phyloP scores from a whole-genome alignment of 2,113 vertebrate genomes.

The Eptesicus fuscus region DNA sequence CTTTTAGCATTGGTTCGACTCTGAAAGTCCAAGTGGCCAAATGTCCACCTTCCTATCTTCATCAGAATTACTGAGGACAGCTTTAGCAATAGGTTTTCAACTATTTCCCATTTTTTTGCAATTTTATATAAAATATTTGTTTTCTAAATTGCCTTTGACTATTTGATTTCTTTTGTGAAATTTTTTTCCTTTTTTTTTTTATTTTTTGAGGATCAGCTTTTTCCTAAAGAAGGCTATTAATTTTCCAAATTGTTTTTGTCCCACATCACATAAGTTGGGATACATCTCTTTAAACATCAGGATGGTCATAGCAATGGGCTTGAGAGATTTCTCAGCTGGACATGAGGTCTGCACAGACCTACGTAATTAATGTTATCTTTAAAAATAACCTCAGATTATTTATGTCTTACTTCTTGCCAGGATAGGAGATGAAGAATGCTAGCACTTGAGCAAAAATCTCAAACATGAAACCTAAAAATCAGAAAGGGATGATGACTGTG shows the following conservation, averaged over 20 bases:
- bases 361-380: neutral
- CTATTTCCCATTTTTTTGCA: neutral
- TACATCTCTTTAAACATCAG: neutral
- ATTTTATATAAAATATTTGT: slow-evolving; percentile 21
- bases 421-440: neutral
- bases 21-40: neutral
- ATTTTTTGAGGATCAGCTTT: neutral
- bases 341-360: neutral
- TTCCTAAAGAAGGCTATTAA: neutral
- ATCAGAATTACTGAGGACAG: neutral
- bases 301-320: neutral
- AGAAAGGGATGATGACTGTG: neutral
- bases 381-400: neutral
- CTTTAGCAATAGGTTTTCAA: neutral
- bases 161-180: neutral
- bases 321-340: neutral
- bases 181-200: neutral
- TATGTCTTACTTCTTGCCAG: neutral
- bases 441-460: neutral
- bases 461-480: neutral
- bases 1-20: neutral
- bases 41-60: neutral
- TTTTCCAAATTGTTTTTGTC: neutral
- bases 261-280: neutral
- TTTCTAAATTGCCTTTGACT: slow-evolving; percentile 26